A percentile compares a stretch with the other conserved stretches of the same genome.
These are phyloP conservation scores for Pangasianodon gigas DNA, from an alignment of 2,113 vertebrate genomes.

Conservation along the genomic window DNA sequence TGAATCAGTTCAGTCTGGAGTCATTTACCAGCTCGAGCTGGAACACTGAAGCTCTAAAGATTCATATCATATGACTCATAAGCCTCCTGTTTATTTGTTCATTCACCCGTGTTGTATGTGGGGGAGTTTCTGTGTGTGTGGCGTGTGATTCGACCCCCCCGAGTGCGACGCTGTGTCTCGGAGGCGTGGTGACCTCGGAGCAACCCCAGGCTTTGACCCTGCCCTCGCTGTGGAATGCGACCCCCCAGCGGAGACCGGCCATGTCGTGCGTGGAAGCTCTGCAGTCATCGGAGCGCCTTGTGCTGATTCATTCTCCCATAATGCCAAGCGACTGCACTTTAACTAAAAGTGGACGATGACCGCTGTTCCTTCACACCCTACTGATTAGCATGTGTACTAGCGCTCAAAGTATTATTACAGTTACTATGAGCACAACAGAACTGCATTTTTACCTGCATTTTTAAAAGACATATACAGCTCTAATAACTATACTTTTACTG, in stretches of 20 bases:
- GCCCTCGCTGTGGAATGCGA: slow-evolving; percentile 72
- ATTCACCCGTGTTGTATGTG: slow-evolving; percentile 3
- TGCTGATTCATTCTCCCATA: slow-evolving; percentile 50
- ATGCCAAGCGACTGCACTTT: slow-evolving; percentile 31
- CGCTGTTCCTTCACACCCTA: background rate
- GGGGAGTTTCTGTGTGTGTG: background rate
- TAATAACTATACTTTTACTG: background rate
- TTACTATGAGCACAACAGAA: background rate
- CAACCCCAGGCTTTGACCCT: slow-evolving; percentile 74
- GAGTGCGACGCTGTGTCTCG: slow-evolving; percentile 62
- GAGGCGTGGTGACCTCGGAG: slow-evolving; percentile 68
- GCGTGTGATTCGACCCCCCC: background rate
- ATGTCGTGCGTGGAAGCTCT: slow-evolving; percentile 60
- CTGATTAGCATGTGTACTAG: background rate
- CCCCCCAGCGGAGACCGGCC: slow-evolving; percentile 61
- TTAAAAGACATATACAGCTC: background rate
- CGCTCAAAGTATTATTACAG: background rate
- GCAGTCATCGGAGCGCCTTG: slow-evolving; percentile 50
- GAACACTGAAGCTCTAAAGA: background rate
- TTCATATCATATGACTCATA: slow-evolving; percentile 27
- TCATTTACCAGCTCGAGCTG: slow-evolving; percentile 9
- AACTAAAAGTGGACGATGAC: slow-evolving; percentile 25
- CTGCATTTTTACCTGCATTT: background rate
- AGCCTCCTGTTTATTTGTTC: slow-evolving; percentile 15
- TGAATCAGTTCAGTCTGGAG: slow-evolving; percentile 32